These are phyloP conservation scores for Hafferia zeledoni DNA, from an alignment of 2,797 vertebrate species.

Conservation along the genomic window DNA sequence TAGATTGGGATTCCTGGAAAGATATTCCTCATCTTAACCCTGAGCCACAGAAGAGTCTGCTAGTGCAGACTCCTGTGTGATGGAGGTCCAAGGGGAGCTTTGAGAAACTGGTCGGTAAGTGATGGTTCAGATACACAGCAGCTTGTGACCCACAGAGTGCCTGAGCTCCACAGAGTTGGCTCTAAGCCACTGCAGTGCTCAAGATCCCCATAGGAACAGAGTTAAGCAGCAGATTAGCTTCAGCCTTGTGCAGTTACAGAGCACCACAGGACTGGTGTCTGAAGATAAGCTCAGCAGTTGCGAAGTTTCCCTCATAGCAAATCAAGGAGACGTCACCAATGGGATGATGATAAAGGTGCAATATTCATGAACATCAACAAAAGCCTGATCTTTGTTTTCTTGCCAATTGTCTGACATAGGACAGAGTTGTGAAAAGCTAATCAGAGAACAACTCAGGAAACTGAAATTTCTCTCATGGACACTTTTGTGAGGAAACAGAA, in stretches of 20 bases:
- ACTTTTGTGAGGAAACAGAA: background rate
- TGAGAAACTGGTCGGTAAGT: background rate
- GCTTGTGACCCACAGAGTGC: accelerated
- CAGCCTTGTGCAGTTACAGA: background rate
- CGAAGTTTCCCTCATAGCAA: background rate
- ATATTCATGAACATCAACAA: background rate
- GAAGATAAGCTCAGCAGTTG: background rate
- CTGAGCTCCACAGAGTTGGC: background rate
- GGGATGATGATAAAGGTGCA: background rate
- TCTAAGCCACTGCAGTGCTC: background rate
- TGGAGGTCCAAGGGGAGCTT: background rate
- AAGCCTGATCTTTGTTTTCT: background rate
- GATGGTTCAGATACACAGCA: background rate
- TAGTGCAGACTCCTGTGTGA: background rate
- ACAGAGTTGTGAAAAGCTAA: background rate
- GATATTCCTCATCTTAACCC: background rate
- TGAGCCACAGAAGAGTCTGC: background rate
- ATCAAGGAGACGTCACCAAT: background rate
- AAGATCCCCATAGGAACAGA: background rate
- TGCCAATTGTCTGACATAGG: background rate
- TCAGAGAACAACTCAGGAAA: conserved; percentile 8
- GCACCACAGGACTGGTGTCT: background rate
- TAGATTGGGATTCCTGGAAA: background rate
- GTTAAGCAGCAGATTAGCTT: conserved; percentile 37
- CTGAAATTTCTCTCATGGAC: conserved; percentile 12